Evolutionary conservation across 2,113 vertebrate species (phyloP), one percentile per base, ranked within the genome.

Genomic region (Nycticryphes semicollaris): DNA sequence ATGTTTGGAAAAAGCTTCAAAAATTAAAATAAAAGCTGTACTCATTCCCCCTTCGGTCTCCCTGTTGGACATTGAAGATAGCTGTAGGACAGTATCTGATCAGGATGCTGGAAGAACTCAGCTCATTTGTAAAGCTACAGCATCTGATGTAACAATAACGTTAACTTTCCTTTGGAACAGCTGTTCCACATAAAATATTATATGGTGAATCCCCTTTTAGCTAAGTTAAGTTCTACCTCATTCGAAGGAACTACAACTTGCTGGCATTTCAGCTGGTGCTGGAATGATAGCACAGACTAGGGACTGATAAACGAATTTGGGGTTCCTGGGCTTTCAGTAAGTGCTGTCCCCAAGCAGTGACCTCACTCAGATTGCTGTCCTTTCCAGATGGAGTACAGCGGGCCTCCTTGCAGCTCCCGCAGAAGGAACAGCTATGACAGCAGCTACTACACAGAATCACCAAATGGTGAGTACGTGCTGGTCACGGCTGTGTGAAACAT

Each of bases 341-440:
- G 56, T 35, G 57, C 37, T 63, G 37, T 67, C 51, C 75, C 68
- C 35, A 74, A 5, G 14, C 14, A 74, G 60, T 66, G 80, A 45
- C 19, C 37, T 95, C 90, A 68, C 31, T 59, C 4, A 9, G 23
- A 27, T 83, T 92, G 80, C 74, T 95, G 54, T 96, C 84, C 13
- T 97, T 96, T 95, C 17, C 97, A 99, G 99, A 98, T 99, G 98
- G 99, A 99, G 92, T 99, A 99, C 87, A 99, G 97, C 7, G 98
- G 98, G 2, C 98, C 99, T 33, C 97, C 97, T 8, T 99, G 99
- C 79, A 97, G 93, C 70, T 97, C 99, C 27, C 97, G 97, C 91
- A 97, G 98, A 62, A 98, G 98, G 93, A 98, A 97, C 93, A 98
- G 98, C 96, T 99, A 99, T 23, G 98, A 99, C 51, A 98, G 98